phyloP scores from a whole-genome alignment of 2,113 vertebrate genomes.

The Illadopsis cleaveri region DNA sequence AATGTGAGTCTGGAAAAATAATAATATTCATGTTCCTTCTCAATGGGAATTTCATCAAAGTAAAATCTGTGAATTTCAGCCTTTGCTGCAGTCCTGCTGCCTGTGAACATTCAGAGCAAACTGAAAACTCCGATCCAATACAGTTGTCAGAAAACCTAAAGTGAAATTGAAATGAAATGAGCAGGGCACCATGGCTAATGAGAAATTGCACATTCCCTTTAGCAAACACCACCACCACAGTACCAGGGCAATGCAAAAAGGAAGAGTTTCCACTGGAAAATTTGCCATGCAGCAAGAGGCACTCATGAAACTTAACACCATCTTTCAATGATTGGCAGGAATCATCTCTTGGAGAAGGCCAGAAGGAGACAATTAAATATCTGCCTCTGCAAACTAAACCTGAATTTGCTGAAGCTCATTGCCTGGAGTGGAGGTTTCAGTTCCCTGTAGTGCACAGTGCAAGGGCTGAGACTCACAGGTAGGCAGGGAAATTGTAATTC shows the following conservation, averaged over 20 bases:
- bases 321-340: neutral
- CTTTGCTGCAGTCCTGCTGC: neutral
- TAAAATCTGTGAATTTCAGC: neutral
- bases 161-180: neutral
- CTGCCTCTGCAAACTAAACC: neutral
- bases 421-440: neutral
- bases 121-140: neutral
- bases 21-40: neutral
- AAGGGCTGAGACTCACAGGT: neutral
- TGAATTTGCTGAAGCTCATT: neutral
- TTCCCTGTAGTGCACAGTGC: fast-evolving
- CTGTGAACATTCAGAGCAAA: neutral
- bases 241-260: neutral
- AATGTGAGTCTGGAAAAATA: neutral
- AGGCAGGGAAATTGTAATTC: neutral
- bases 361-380: neutral
- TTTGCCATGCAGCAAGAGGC: neutral
- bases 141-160: neutral
- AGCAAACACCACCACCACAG: neutral
- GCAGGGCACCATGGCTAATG: neutral
- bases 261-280: neutral
- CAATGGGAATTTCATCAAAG: neutral
- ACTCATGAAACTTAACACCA: neutral
- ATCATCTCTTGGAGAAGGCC: neutral
- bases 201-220: neutral